These are phyloP conservation scores for Scomber japonicus DNA, from an alignment of 2,113 vertebrate genomes.

Conservation along the genomic window DNA sequence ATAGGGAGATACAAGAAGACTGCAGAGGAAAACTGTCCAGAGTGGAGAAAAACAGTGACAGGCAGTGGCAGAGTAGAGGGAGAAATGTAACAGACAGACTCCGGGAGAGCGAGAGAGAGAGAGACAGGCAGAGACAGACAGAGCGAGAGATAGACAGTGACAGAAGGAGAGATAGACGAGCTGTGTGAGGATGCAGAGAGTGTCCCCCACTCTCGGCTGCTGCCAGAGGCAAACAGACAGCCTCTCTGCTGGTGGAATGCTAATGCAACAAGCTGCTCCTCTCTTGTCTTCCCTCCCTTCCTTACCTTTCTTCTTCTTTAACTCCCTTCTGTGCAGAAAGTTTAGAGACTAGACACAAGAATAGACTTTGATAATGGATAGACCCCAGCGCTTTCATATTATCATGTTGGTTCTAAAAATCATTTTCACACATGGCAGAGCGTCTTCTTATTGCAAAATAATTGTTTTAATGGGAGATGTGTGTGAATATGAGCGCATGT, in stretches of 20 bases:
- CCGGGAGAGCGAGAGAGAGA: constrained; percentile 59
- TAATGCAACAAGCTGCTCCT: constrained; percentile 84
- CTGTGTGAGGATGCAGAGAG: constrained; percentile 83
- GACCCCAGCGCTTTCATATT: constrained; percentile 51
- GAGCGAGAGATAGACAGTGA: constrained; percentile 80
- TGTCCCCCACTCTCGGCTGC: constrained; percentile 84
- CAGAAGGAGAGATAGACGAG: constrained; percentile 82
- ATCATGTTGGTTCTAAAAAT: constrained; percentile 16
- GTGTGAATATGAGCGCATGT: constrained; percentile 29
- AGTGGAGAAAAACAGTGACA: constrained; percentile 75
- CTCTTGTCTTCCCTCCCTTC: constrained; percentile 78
- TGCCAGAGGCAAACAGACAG: constrained; percentile 86
- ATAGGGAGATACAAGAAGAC: constrained; percentile 63
- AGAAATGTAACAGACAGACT: constrained; percentile 71
- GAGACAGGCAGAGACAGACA: constrained; percentile 78
- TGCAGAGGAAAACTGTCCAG: constrained; percentile 56
- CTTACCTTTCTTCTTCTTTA: constrained; percentile 79
- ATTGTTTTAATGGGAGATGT: constrained; percentile 18
- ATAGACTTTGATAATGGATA: constrained; percentile 76
- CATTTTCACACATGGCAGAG: background rate
- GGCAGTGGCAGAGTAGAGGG: constrained; percentile 59
- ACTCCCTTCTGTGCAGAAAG: constrained; percentile 75
- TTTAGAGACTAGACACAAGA: constrained; percentile 72
- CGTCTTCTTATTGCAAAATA: background rate
- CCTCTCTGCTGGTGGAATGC: constrained; percentile 83